phyloP scores from a whole-genome alignment of 2,797 vertebrate genomes.

The Enteromius anoplus region DNA sequence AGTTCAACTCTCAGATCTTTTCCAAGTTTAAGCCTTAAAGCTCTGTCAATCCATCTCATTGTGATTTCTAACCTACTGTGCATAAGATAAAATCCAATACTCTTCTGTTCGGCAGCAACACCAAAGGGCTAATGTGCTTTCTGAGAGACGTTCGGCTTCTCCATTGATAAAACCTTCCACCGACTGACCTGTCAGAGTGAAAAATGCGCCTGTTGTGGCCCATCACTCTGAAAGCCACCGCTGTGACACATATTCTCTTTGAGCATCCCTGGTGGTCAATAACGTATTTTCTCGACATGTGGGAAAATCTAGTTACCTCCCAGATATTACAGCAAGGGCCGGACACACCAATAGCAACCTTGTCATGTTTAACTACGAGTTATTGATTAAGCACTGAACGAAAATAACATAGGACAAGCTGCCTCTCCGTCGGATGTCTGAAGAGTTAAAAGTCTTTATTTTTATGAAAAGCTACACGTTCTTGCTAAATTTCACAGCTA shows the following conservation, averaged over 20 bases:
- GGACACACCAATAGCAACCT: slow-evolving; percentile 22
- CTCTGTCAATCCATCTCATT: slow-evolving; percentile 6
- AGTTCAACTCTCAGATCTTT: slow-evolving; percentile 17
- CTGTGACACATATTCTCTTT: slow-evolving; percentile 39
- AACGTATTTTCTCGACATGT: slow-evolving; percentile 17
- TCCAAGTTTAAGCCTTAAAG: slow-evolving; percentile 10
- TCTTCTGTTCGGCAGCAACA: neutral
- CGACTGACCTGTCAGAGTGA: slow-evolving; percentile 50
- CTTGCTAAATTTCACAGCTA: slow-evolving; percentile 57
- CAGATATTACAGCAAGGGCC: slow-evolving; percentile 31
- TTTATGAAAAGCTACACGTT: slow-evolving; percentile 56
- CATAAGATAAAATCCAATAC: slow-evolving; percentile 35
- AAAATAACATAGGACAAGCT: slow-evolving; percentile 33
- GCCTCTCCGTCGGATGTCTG: slow-evolving; percentile 34
- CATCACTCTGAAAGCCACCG: slow-evolving; percentile 49
- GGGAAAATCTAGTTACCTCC: slow-evolving; percentile 31
- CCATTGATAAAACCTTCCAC: slow-evolving; percentile 30
- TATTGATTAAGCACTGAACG: slow-evolving; percentile 25
- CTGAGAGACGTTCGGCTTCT: neutral
- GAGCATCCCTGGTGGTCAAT: slow-evolving; percentile 39
- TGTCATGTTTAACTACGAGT: slow-evolving; percentile 45
- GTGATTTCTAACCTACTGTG: slow-evolving; percentile 11
- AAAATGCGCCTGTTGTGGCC: slow-evolving; percentile 46
- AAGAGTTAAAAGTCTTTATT: slow-evolving; percentile 41
- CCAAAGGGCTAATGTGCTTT: slow-evolving; percentile 39